Evolutionary conservation across 2,888 invertebrate species (phyloP).

Genomic region (Sisyra nigra): DNA sequence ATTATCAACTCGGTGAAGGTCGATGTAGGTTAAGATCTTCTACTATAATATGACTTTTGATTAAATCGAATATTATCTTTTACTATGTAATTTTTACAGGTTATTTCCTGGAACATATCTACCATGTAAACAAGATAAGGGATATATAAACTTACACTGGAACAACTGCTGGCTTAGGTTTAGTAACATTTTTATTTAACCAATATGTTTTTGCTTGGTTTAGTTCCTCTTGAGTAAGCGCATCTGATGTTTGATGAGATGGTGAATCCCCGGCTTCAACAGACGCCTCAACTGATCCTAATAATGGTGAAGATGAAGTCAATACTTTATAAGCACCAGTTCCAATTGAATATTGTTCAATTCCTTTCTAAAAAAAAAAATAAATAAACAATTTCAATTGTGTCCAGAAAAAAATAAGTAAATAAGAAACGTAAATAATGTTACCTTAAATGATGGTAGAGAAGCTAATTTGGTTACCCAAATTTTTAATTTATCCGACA

Average conservation of each 20-base stretch:
- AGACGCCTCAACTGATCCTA: constrained; percentile 7
- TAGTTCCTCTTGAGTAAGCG: constrained; percentile 40
- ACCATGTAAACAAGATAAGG: no score
- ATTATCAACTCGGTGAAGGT: no score
- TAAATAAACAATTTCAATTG: neutral
- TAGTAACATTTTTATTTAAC: constrained; percentile 28
- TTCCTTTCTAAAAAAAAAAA: constrained; percentile 19
- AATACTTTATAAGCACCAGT: constrained; percentile 19
- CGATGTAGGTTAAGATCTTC: no score
- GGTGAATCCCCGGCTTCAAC: constrained; percentile 11
- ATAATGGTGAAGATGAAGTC: constrained; percentile 11
- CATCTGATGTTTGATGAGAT: constrained; percentile 29
- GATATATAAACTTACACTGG: constrained; percentile 27
- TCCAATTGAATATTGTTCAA: constrained; percentile 20
- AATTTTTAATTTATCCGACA: constrained; percentile 30
- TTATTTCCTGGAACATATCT: no score
- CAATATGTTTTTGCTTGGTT: constrained; percentile 40
- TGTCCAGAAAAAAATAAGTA: no score
- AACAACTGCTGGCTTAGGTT: constrained; percentile 27
- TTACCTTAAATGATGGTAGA: neutral
- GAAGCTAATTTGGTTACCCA: constrained; percentile 29
- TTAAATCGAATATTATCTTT: no score
- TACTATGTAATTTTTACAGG: no score
- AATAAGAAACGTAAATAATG: no score
- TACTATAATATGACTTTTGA: no score